Evolutionary conservation across 2,113 vertebrate genomes (phyloP).

Genomic region (Ameiurus melas): DNA sequence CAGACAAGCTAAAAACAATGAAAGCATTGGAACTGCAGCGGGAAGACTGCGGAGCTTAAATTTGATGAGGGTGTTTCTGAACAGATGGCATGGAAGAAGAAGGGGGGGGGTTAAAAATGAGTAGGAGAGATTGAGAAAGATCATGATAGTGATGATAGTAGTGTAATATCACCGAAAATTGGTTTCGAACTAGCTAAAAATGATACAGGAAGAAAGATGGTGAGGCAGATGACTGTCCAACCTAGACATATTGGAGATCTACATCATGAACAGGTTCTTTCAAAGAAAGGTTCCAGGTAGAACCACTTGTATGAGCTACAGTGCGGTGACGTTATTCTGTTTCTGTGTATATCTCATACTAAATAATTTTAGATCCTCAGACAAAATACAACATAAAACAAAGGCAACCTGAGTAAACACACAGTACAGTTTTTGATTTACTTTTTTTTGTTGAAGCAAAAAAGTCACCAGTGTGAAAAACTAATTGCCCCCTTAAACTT

Average conservation of each 20-base stretch:
- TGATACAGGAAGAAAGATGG: background rate
- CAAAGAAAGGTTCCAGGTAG: background rate
- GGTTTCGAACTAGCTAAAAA: constrained; percentile 13
- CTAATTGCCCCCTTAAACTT: no score
- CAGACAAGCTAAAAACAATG: constrained; percentile 4
- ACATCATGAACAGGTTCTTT: background rate
- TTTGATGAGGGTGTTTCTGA: constrained; percentile 5
- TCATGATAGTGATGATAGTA: background rate
- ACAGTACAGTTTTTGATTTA: no score
- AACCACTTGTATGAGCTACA: background rate
- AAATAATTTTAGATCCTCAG: no score
- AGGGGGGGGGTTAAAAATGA: background rate
- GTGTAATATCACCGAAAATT: background rate
- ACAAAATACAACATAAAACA: no score
- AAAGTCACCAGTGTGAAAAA: no score
- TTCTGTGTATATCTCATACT: no score
- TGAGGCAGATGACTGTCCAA: background rate
- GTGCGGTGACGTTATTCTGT: no score
- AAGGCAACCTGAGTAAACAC: no score
- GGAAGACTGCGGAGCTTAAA: background rate
- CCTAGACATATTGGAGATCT: background rate
- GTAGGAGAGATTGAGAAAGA: constrained; percentile 11
- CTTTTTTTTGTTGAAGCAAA: no score
- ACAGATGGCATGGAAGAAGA: constrained; percentile 18
- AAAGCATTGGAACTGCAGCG: background rate